A percentile compares a stretch with the other conserved stretches of the same genome.
These are phyloP conservation scores for Psittacula derbiana DNA, from an alignment of 2,797 vertebrate genomes.

Conservation along the genomic window DNA sequence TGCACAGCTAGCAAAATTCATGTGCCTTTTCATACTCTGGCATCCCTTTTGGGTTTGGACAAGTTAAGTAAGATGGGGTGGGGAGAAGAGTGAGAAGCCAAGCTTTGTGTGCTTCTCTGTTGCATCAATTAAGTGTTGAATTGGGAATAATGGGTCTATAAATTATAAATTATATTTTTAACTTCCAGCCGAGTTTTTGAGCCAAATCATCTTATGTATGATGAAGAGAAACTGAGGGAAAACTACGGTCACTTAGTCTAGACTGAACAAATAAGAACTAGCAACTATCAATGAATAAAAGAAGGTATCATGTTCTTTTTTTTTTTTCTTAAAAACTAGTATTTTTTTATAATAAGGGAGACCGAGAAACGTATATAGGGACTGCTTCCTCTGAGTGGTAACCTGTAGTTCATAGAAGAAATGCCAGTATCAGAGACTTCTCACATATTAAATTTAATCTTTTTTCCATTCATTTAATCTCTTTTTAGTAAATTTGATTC, in stretches of 20 bases:
- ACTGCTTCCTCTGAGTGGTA: background rate
- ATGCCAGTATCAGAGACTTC: background rate
- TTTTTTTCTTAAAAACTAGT: background rate
- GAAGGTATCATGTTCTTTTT: background rate
- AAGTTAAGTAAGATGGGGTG: fast-evolving
- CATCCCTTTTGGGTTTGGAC: background rate
- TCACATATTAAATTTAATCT: background rate
- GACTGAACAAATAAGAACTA: background rate
- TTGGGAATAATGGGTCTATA: background rate
- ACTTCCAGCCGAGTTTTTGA: background rate
- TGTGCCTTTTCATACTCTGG: background rate
- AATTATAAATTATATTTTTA: background rate
- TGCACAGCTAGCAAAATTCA: background rate
- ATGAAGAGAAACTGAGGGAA: background rate
- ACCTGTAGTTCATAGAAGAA: background rate
- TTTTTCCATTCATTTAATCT: background rate
- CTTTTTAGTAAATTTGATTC: background rate
- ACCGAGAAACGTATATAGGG: background rate
- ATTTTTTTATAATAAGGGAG: background rate
- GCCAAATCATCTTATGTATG: background rate
- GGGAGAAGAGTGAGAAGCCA: background rate
- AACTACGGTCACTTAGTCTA: background rate
- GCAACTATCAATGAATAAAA: background rate
- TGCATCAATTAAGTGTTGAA: background rate
- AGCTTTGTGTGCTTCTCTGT: background rate